Base-by-base conservation (phyloP, 2,797 vertebrate species). In the Dicrostonyx torquatus region DNA sequence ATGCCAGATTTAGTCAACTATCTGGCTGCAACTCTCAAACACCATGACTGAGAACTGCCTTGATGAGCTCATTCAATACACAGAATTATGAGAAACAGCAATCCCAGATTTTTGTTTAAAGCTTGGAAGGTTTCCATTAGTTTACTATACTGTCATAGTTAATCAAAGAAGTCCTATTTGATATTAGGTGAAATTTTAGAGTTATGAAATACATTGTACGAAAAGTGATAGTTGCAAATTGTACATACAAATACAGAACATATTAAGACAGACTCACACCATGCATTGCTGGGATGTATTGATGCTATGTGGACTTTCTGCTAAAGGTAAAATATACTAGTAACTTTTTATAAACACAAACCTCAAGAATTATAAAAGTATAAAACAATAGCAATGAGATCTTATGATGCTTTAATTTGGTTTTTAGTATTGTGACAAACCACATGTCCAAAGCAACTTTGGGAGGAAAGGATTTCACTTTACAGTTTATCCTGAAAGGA, bases 51-150 rank as follows among this genome's bases (percentile, higher is more conserved):
- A 80, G 43, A 91, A 89, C 60, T 48, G 77, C 15, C 6, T 75
- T 62, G 24, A 55, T 75, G 40, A 95, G 78, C 6, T 43, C 34
- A 66, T 20, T 79, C 53, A 91, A 24, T 10, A 29, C 50, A 66
- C 4, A 68, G 66, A 95, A 77, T 26, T 26, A 85, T 17, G 55
- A 40, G 3, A 60, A 24, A 60, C 37, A 15, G 2, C 13, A 60
- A 58, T 82, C n/a, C 37, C 48, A 91, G 68, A 64, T 72, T 48
- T 45, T 50, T 91, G 31, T 91, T 95, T 91, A 76, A 86, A 62
- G 75, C 14, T 43, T 29, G n/a, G 45, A 48, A 89, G 43, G 1
- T 86, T 89, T 89, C 80, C 5, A 26, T 62, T 86, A 55, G n/a
- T 82, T 79, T 80, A 55, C 75, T 76, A 76, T 93, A 68, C 20